Evolutionary conservation across 2,888 invertebrate genomes (phyloP).

Genomic region (Harpalus rubripes): DNA sequence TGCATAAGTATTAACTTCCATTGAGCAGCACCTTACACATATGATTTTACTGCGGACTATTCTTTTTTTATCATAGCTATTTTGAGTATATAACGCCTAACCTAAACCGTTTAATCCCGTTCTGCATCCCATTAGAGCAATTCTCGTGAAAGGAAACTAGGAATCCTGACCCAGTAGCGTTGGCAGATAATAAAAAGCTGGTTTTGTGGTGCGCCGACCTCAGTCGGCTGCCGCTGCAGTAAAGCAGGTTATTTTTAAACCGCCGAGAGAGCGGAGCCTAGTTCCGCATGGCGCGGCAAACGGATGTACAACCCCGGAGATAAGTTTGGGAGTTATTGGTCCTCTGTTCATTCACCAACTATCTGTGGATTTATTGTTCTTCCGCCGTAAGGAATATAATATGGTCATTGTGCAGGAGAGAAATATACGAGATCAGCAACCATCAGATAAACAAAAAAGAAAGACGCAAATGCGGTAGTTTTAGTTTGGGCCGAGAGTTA

Average conservation of each 20-base stretch:
- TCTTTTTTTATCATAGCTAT: too few species aligned
- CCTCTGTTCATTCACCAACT: conserved; percentile 47
- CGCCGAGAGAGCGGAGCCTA: conserved; percentile 7
- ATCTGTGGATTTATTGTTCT: conserved; percentile 32
- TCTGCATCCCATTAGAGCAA: conserved; percentile 20
- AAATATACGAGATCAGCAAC: neutral
- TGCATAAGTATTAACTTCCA: too few species aligned
- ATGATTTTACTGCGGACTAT: too few species aligned
- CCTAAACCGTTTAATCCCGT: neutral
- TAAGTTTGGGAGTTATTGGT: conserved; percentile 50
- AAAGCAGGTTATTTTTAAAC: conserved; percentile 52
- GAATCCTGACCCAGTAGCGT: conserved; percentile 46
- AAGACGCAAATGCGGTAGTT: neutral
- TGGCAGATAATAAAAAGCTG: conserved; percentile 44
- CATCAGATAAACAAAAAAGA: neutral
- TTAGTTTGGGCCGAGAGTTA: neutral
- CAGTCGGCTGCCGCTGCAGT: neutral
- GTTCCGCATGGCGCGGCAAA: conserved; percentile 56
- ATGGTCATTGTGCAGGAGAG: neutral
- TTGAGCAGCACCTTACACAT: too few species aligned
- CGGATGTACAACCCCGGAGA: conserved; percentile 40
- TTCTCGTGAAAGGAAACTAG: neutral
- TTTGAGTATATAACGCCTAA: neutral
- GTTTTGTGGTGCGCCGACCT: conserved; percentile 37
- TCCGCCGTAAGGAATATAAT: conserved; percentile 15